Evolutionary conservation across 2,888 invertebrate genomes (phyloP).

Genomic region (Anticlea derivata): DNA sequence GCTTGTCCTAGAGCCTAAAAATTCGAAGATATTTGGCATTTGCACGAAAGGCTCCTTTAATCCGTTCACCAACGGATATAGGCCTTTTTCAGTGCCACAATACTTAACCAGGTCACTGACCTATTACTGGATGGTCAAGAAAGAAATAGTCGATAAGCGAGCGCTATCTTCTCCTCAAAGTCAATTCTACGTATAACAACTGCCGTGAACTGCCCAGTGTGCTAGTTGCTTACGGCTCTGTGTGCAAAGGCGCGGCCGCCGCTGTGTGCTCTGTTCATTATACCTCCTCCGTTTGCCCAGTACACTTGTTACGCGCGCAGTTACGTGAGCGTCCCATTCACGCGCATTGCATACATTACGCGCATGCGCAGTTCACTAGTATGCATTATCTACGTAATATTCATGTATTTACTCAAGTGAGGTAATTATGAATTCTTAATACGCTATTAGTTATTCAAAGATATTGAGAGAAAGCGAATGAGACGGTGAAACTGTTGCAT

Average conservation of each 20-base stretch:
- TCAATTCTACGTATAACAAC: too few species aligned
- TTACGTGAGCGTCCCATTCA: constrained; percentile 31
- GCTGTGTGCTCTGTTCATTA: neutral
- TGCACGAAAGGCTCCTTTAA: too few species aligned
- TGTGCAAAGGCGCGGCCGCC: neutral
- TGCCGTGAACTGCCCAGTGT: neutral
- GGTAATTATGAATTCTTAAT: constrained; percentile 28
- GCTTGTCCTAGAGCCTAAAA: too few species aligned
- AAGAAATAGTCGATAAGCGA: too few species aligned
- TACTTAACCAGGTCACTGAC: too few species aligned
- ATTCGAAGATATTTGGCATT: too few species aligned
- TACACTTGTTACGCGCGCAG: constrained; percentile 20
- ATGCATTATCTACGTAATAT: constrained; percentile 27
- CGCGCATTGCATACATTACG: constrained; percentile 25
- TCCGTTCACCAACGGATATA: too few species aligned
- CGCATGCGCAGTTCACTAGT: constrained; percentile 20
- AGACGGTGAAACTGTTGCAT: constrained; percentile 11
- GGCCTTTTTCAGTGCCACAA: too few species aligned
- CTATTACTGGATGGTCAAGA: too few species aligned
- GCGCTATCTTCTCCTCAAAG: too few species aligned
- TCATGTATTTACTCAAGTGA: constrained; percentile 27
- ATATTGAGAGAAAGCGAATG: constrained; percentile 25
- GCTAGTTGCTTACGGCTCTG: neutral
- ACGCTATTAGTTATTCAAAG: constrained; percentile 15
- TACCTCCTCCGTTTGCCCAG: neutral